Evolutionary conservation across 2,888 invertebrate genomes (phyloP).

Genomic region (Silvanus unidentatus): DNA sequence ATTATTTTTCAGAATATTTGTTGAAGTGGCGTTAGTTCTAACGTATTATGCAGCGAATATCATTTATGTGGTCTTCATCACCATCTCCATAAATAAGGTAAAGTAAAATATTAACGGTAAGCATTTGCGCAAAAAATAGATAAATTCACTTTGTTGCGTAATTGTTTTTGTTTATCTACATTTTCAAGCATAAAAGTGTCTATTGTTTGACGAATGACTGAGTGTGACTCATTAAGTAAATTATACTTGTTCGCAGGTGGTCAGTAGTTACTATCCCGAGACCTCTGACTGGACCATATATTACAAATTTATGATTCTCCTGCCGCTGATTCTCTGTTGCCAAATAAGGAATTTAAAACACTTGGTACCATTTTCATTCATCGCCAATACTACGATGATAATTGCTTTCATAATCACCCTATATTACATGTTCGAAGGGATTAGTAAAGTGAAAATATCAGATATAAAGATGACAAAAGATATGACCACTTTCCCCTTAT

Average conservation of each 20-base stretch:
- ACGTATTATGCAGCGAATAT: conserved; percentile 67
- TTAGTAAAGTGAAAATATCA: conserved; percentile 37
- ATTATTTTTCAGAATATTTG: conserved; percentile 53
- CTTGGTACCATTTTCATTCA: conserved; percentile 81
- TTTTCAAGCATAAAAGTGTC: too few species aligned
- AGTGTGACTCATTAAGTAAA: too few species aligned
- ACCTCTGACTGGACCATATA: conserved; percentile 46
- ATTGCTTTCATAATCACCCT: conserved; percentile 71
- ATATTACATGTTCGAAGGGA: conserved; percentile 69
- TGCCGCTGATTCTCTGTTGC: conserved; percentile 66
- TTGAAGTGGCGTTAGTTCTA: conserved; percentile 61
- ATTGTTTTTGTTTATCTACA: too few species aligned
- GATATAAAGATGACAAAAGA: conserved; percentile 46
- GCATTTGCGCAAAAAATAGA: too few species aligned
- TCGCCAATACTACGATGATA: conserved; percentile 78
- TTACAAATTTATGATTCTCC: conserved; percentile 61
- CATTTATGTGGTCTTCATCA: conserved; percentile 74
- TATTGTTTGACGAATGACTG: too few species aligned
- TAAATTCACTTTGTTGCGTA: too few species aligned
- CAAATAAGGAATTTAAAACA: conserved; percentile 74
- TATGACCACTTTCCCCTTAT: conserved; percentile 57
- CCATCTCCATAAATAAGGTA: conserved; percentile 63
- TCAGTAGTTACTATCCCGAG: conserved; percentile 52
- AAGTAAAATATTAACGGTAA: too few species aligned
- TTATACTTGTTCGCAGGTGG: too few species aligned